Evolutionary conservation across 2,113 vertebrate species (phyloP), one percentile per base, ranked within the genome.

Genomic region (Myotis yumanensis): DNA sequence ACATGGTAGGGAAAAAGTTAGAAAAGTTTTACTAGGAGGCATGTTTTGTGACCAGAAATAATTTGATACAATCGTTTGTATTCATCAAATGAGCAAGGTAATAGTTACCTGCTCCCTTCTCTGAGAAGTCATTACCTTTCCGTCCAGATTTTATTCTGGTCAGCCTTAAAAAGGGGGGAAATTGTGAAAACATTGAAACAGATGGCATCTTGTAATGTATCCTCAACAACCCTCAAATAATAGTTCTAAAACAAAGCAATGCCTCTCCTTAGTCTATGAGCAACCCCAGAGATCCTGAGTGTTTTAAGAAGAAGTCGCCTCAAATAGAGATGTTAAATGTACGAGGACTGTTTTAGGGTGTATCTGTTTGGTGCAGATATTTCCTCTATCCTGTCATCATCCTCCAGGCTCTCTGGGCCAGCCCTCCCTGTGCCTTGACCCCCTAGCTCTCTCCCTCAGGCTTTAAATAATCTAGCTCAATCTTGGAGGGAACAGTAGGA

Each of bases 331-430:
- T 52, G 40, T 25, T 90, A 72, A 88, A 76, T 75, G 81, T 84
- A 57, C 48, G 54, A 86, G 95, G 92, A 91, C 73, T 94, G 48
- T 66, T 92, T 94, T n/a, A 90, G 95, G 86, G 81, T 57, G 25
- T 92, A 89, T 95, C 59, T 93, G 76, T 75, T 96, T 84, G 57
- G 35, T 40, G 52, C 37, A 93, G 87, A 84, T 87, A 96, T 79
- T 95, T 93, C n/a, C 82, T 88, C 81, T n/a, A 64, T 92, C 81
- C 86, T 96, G 82, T 89, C 82, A 80, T 93, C 94, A 86, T 95
- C 66, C 48, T 94, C 87, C 8, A 46, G 86, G 64, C 52, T 96
- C 71, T 93, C 46, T 4, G 12, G 51, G 68, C 73, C 85, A 96
- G 93, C 90, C 64, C 59, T 95, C 90, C 77, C 54, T 91, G 90